Conservation (phyloP, 2,797 vertebrate species). For the Gambelia wislizenii region DNA sequence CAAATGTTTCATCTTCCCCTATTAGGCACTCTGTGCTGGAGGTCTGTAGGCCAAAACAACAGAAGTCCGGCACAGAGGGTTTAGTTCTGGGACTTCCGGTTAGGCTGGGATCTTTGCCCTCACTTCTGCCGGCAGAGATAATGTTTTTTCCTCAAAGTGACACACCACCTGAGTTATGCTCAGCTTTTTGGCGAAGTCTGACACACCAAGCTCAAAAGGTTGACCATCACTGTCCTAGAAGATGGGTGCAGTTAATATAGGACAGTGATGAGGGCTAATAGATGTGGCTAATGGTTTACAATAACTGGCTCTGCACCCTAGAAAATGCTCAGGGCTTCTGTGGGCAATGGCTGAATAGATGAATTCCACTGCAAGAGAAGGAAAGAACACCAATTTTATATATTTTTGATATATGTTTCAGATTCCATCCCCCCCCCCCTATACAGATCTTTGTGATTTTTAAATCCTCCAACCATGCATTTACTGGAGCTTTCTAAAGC, state of each 20-base stretch:
- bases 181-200: too few relatives aligned
- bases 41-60: too few relatives aligned
- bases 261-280: not conserved
- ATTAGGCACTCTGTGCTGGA: too few relatives aligned
- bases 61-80: too few relatives aligned
- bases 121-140: too few relatives aligned
- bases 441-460: slow-evolving; percentile 46
- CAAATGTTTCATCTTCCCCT: too few relatives aligned
- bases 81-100: too few relatives aligned
- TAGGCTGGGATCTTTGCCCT: too few relatives aligned
- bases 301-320: not conserved
- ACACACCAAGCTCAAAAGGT: too few relatives aligned
- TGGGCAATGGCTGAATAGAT: not conserved
- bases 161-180: too few relatives aligned
- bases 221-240: too few relatives aligned
- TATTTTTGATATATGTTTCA: slow-evolving; percentile 24
- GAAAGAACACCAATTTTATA: slow-evolving; percentile 3
- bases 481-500: slow-evolving; percentile 58
- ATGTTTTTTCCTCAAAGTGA: too few relatives aligned
- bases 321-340: not conserved
- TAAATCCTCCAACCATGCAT: slow-evolving; percentile 41
- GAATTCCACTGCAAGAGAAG: not conserved
- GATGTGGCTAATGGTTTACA: not conserved
- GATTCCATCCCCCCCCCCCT: slow-evolving; percentile 25
- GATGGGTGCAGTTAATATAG: not conserved